Percentiles rank a stretch among this genome's conserved stretches.
These are phyloP conservation scores for Sciurus vulgaris DNA, from an alignment of 2,797 vertebrate species.

Conservation along the genomic window DNA sequence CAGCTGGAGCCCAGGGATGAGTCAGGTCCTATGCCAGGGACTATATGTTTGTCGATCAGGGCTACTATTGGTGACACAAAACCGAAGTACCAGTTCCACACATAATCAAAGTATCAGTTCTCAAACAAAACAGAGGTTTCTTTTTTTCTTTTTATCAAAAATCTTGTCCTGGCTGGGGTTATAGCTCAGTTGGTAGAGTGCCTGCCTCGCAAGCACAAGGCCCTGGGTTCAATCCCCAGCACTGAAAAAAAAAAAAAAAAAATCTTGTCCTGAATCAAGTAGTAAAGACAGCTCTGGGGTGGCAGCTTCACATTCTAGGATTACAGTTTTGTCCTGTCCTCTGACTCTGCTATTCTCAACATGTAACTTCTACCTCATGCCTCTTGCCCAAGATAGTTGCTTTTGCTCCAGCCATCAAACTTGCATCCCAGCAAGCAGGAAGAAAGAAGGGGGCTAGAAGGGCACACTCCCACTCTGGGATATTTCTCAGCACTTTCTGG, in stretches of 20 bases:
- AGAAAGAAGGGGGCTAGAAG: not conserved
- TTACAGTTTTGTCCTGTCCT: not conserved
- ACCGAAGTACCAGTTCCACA: not conserved
- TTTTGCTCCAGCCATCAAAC: conserved; percentile 5
- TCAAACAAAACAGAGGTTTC: not conserved
- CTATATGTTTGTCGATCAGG: not conserved
- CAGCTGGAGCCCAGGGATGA: not conserved
- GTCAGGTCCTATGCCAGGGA: too few relatives aligned
- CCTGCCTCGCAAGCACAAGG: too few relatives aligned
- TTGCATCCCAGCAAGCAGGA: not conserved
- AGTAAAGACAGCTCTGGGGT: too few relatives aligned
- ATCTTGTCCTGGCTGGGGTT: not conserved
- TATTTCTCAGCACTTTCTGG: not conserved
- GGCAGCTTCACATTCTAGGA: not conserved
- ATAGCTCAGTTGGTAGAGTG: too few relatives aligned
- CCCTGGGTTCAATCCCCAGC: too few relatives aligned
- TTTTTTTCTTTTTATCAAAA: not conserved
- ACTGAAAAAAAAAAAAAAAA: too few relatives aligned
- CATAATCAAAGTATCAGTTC: not conserved
- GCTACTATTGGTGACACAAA: not conserved
- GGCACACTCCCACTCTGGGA: not conserved
- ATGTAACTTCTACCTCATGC: not conserved
- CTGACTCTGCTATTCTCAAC: not conserved
- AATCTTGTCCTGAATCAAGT: not conserved
- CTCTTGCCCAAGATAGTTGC: not conserved